Percentiles rank a stretch among this genome's conserved stretches.
These are phyloP conservation scores for Drosophila ustulata DNA, from an alignment of 2,888 invertebrate species.

Conservation along the genomic window DNA sequence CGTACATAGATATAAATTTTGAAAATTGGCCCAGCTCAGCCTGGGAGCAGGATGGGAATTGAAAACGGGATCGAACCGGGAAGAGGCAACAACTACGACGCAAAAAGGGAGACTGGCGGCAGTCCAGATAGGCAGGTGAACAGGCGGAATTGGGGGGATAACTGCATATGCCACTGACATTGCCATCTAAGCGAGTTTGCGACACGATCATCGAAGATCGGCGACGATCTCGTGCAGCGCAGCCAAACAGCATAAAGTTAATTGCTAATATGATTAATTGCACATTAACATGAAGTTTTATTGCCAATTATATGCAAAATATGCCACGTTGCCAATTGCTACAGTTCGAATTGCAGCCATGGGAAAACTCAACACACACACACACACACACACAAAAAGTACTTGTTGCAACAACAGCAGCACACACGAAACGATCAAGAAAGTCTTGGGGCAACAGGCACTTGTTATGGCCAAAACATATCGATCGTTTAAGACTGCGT, in stretches of 20 bases:
- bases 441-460: slow-evolving; percentile 10
- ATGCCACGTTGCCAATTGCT: slow-evolving; percentile 69
- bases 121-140: slow-evolving; percentile 1
- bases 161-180: slow-evolving; percentile 51
- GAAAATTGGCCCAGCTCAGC: slow-evolving; percentile 69
- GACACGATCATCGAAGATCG: slow-evolving; percentile 58
- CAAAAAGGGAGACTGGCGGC: not conserved
- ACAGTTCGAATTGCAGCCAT: slow-evolving; percentile 51
- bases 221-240: slow-evolving; percentile 78
- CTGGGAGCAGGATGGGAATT: slow-evolving; percentile 53
- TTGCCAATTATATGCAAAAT: slow-evolving; percentile 83
- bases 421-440: slow-evolving; percentile 7
- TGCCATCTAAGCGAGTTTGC: slow-evolving; percentile 66
- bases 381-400: not conserved
- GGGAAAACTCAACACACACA: slow-evolving; percentile 46
- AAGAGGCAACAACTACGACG: not conserved
- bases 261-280: slow-evolving; percentile 84
- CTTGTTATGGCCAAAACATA: slow-evolving; percentile 9
- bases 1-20: slow-evolving; percentile 75
- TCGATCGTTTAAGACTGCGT: slow-evolving; percentile 7
- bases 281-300: slow-evolving; percentile 84
- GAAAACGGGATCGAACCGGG: slow-evolving; percentile 48
- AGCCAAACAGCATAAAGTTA: slow-evolving; percentile 79
- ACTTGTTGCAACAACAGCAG: slow-evolving; percentile 3
- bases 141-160: slow-evolving; percentile 9